These are phyloP conservation scores for Holacanthus passer DNA, from an alignment of 2,113 vertebrate genomes.

Conservation along the genomic window DNA sequence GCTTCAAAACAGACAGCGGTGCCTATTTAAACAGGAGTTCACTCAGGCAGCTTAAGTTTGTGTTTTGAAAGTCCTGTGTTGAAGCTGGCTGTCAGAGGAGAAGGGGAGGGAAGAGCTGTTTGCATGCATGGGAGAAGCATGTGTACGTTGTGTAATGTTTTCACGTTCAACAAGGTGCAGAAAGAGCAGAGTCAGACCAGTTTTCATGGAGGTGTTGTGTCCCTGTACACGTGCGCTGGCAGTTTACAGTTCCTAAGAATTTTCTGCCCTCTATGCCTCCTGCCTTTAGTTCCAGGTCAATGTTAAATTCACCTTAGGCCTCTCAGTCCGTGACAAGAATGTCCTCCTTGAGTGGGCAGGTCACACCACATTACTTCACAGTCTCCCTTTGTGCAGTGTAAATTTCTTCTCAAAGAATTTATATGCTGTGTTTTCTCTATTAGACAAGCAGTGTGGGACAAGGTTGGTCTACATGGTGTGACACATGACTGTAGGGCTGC, in stretches of 20 bases:
- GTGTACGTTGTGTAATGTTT: slow-evolving; percentile 67
- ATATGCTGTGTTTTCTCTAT: not conserved
- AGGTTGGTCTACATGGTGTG: not conserved
- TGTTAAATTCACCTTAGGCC: slow-evolving; percentile 28
- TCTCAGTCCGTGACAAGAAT: not conserved
- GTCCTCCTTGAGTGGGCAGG: not conserved
- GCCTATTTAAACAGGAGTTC: slow-evolving; percentile 43
- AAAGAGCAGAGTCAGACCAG: slow-evolving; percentile 50
- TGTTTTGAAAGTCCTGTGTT: slow-evolving; percentile 45
- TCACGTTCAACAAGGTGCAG: slow-evolving; percentile 62
- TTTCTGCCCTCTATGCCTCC: slow-evolving; percentile 11
- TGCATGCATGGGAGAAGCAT: not conserved
- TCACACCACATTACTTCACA: slow-evolving; percentile 18
- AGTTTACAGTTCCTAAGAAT: slow-evolving; percentile 41
- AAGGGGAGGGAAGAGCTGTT: not conserved
- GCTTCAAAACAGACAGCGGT: slow-evolving; percentile 40
- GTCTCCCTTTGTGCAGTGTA: not conserved
- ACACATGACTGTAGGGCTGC: not conserved
- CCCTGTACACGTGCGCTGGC: not conserved
- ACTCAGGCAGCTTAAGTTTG: slow-evolving; percentile 20
- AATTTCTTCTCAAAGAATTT: not conserved
- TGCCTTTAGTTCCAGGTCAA: slow-evolving; percentile 22
- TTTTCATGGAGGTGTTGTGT: slow-evolving; percentile 49
- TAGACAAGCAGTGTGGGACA: not conserved
- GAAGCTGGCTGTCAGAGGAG: slow-evolving; percentile 10